Conservation (phyloP, 2,113 vertebrate genomes). For the Isichthys henryi region DNA sequence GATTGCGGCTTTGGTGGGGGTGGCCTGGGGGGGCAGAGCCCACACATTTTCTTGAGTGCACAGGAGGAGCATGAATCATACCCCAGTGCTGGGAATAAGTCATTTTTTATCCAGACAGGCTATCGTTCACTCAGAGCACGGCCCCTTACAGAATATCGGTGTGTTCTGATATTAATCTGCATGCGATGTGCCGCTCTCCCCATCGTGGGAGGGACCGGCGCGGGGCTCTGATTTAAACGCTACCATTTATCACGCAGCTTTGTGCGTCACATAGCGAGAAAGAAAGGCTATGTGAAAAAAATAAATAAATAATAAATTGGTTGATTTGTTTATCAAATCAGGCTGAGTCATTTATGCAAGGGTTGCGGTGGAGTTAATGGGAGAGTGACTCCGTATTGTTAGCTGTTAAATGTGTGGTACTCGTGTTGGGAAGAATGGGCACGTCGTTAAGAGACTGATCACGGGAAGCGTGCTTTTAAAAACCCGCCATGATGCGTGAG, state of each 20-base stretch:
- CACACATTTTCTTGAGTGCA: slow-evolving; percentile 31
- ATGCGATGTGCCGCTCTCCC: slow-evolving; percentile 40
- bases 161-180: slow-evolving; percentile 57
- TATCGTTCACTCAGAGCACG: slow-evolving; percentile 53
- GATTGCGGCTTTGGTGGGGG: neutral
- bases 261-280: neutral
- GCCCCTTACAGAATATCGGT: slow-evolving; percentile 30
- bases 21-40: slow-evolving; percentile 33
- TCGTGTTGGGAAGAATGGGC: neutral
- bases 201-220: slow-evolving; percentile 31
- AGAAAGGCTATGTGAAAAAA: no score
- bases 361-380: neutral
- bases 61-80: slow-evolving; percentile 50
- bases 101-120: slow-evolving; percentile 53
- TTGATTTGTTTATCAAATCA: neutral
- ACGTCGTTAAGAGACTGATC: neutral
- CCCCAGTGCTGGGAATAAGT: slow-evolving; percentile 46
- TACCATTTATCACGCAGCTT: slow-evolving; percentile 37
- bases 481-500: neutral
- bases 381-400: slow-evolving; percentile 38
- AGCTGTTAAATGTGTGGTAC: slow-evolving; percentile 10
- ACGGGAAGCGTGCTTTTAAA: neutral
- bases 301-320: no score
- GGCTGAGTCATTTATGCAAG: neutral
- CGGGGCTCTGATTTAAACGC: slow-evolving; percentile 23